Evolutionary conservation across 2,888 invertebrate species (phyloP).

Genomic region (Globia sparganii): DNA sequence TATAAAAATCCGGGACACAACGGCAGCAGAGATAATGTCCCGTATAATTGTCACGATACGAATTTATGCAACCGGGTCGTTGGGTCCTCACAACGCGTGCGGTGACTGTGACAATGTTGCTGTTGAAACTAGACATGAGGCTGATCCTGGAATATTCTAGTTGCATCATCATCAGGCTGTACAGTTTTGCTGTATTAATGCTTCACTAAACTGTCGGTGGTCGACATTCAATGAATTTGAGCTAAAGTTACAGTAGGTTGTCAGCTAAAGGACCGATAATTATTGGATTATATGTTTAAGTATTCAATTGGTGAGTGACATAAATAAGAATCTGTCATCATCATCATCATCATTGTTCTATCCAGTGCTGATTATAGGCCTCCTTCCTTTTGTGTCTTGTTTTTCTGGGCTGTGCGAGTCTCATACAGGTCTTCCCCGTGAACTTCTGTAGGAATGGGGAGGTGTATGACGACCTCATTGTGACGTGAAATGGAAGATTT

Average conservation of each 20-base stretch:
- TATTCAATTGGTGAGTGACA: too few species aligned
- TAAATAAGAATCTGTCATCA: not conserved
- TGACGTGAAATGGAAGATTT: not conserved
- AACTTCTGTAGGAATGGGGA: not conserved
- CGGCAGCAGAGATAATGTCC: constrained; percentile 71
- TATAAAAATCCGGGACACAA: constrained; percentile 59
- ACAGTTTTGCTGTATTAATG: not conserved
- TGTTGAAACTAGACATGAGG: constrained; percentile 9
- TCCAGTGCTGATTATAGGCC: not conserved
- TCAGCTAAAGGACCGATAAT: not conserved
- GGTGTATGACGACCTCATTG: not conserved
- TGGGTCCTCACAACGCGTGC: constrained; percentile 59
- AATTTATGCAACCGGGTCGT: constrained; percentile 77
- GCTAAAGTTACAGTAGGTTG: not conserved
- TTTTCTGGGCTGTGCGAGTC: not conserved
- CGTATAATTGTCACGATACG: constrained; percentile 75
- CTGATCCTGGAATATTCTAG: constrained; percentile 19
- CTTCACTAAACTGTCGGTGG: not conserved
- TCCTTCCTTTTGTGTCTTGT: not conserved
- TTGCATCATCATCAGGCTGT: not conserved
- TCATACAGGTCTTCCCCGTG: not conserved
- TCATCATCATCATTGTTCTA: not conserved
- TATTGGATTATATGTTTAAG: not conserved
- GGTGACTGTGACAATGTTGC: constrained; percentile 50
- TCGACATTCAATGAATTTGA: not conserved